Conservation (phyloP, 2,888 invertebrate species). For the Drymonia ruficornis region DNA sequence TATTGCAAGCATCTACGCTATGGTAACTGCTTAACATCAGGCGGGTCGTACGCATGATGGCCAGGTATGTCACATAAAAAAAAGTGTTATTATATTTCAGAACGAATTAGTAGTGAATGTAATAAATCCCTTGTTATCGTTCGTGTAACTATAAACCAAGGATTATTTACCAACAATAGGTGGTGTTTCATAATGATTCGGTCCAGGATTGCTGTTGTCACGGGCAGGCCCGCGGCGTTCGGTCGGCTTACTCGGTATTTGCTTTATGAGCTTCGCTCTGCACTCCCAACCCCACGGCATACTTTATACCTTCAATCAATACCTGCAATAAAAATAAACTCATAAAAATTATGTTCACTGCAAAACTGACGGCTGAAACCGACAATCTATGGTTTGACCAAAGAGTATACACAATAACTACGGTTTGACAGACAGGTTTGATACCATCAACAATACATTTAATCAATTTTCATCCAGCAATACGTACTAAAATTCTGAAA, state of each 20-base stretch:
- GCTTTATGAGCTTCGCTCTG: conserved; percentile 61
- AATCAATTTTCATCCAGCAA: neutral
- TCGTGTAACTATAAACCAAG: neutral
- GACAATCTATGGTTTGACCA: neutral
- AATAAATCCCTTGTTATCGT: too few species aligned
- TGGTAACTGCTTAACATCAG: too few species aligned
- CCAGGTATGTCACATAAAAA: too few species aligned
- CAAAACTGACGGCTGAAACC: conserved; percentile 1
- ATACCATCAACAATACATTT: neutral
- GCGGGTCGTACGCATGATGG: too few species aligned
- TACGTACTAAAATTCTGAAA: neutral
- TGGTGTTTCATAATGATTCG: conserved; percentile 59
- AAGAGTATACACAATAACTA: too few species aligned
- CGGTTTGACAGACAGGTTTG: neutral
- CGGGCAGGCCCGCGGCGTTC: conserved; percentile 35
- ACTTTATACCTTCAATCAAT: conserved; percentile 9
- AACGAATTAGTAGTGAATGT: too few species aligned
- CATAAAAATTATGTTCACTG: neutral
- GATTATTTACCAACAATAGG: conserved; percentile 52
- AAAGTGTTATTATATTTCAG: too few species aligned
- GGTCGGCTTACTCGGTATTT: conserved; percentile 56
- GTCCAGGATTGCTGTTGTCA: conserved; percentile 49
- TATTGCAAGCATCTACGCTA: too few species aligned
- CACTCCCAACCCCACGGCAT: conserved; percentile 76
- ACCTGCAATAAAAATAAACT: conserved; percentile 6